Conservation (phyloP, 2,113 vertebrate species). For the Meleagris gallopavo region DNA sequence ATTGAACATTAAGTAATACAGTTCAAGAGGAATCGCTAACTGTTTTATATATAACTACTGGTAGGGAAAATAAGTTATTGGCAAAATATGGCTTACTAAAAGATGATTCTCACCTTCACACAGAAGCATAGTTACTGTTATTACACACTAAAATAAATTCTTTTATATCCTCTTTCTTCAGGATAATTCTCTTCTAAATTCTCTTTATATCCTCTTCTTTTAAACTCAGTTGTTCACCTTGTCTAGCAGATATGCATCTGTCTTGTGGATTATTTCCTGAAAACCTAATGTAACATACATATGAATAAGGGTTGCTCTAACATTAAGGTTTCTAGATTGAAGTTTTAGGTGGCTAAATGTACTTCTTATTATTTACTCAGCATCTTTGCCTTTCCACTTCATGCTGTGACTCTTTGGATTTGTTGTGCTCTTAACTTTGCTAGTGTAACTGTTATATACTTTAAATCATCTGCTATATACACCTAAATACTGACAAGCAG, state of each 20-base stretch:
- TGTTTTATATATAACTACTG: background rate
- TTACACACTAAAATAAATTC: background rate
- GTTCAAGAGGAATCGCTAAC: slow-evolving; percentile 14
- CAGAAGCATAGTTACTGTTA: background rate
- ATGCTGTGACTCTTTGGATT: background rate
- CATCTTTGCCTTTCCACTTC: background rate
- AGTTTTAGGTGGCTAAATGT: background rate
- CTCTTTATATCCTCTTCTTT: background rate
- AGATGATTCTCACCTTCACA: background rate
- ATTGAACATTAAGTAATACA: background rate
- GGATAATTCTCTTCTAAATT: too few relatives aligned
- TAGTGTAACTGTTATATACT: background rate
- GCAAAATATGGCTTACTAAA: background rate
- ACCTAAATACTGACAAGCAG: background rate
- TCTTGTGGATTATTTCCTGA: background rate
- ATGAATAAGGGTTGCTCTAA: background rate
- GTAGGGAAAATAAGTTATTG: slow-evolving; percentile 1
- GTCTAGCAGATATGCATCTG: background rate
- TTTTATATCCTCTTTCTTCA: background rate
- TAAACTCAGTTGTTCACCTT: background rate
- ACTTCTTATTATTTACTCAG: background rate
- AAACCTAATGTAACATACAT: background rate
- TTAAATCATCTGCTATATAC: background rate
- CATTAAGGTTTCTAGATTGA: background rate
- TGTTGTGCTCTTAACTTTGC: background rate